Percentiles rank a stretch among this genome's conserved stretches.
Evolutionary conservation across 2,113 vertebrate genomes (phyloP).

Genomic region (Channa argus): DNA sequence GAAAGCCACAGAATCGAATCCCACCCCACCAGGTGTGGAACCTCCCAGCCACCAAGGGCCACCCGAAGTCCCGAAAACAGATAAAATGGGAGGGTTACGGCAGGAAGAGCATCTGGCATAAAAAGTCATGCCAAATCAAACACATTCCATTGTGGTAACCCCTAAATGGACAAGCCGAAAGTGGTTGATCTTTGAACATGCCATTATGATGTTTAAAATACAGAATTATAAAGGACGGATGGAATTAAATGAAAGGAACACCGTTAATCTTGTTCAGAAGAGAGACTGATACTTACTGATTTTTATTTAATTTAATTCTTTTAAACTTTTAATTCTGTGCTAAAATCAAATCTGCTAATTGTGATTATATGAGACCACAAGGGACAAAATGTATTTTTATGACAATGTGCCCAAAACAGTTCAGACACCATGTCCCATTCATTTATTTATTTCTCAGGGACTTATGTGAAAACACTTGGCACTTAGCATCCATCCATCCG

Average conservation of each 20-base stretch:
- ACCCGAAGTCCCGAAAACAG: no score
- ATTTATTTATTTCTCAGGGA: slow-evolving; percentile 66
- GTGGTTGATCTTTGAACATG: no score
- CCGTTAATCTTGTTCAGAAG: slow-evolving; percentile 12
- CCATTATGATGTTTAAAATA: no score
- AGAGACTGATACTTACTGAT: not conserved
- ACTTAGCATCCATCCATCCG: slow-evolving; percentile 53
- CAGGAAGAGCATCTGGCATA: no score
- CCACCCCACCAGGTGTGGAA: no score
- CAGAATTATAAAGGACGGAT: no score
- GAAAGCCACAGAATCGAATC: no score
- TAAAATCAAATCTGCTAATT: slow-evolving; percentile 38
- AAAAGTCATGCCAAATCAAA: no score
- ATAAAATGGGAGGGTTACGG: no score
- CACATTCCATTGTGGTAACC: no score
- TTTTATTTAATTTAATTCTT: slow-evolving; percentile 9
- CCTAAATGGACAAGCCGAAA: no score
- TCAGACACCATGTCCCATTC: slow-evolving; percentile 35
- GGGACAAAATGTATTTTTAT: slow-evolving; percentile 51
- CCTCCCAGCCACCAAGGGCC: no score
- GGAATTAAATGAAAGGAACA: not conserved
- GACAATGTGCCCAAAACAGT: slow-evolving; percentile 38
- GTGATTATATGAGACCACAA: slow-evolving; percentile 23
- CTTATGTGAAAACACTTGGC: slow-evolving; percentile 63
- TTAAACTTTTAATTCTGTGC: slow-evolving; percentile 19